Evolutionary conservation across 2,888 invertebrate genomes (phyloP).

Genomic region (Sycophila texana): DNA sequence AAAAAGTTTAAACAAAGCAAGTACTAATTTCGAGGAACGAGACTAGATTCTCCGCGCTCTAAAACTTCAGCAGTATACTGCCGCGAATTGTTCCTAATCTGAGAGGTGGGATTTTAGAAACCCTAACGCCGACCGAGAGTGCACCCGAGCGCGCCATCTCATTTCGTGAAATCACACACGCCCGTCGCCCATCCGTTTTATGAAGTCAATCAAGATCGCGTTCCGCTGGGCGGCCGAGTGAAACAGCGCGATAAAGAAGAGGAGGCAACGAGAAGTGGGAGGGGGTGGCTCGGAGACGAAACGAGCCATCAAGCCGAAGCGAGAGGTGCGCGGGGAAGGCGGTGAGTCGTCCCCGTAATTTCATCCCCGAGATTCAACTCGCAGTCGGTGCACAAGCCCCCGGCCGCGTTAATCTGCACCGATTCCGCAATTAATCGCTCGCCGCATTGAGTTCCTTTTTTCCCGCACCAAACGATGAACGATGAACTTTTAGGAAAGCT

Average conservation of each 20-base stretch:
- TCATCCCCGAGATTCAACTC: constrained; percentile 35
- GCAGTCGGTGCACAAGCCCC: neutral
- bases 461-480: neutral
- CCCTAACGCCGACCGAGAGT: too few species aligned
- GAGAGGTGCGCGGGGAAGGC: neutral
- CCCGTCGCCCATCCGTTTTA: constrained; percentile 37
- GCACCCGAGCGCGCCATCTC: too few species aligned
- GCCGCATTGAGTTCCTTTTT: neutral
- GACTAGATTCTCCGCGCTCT: too few species aligned
- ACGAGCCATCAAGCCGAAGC: constrained; percentile 33
- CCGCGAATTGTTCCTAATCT: too few species aligned
- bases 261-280: too few species aligned
- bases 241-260: constrained; percentile 40
- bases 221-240: constrained; percentile 7
- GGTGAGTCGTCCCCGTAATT: constrained; percentile 36
- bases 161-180: neutral
- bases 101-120: too few species aligned
- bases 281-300: constrained; percentile 34
- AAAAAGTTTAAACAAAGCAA: too few species aligned
- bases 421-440: constrained; percentile 29
- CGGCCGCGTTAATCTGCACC: constrained; percentile 22
- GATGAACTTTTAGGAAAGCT: too few species aligned
- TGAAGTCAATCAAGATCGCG: constrained; percentile 45
- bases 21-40: too few species aligned
- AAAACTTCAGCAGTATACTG: too few species aligned